Evolutionary conservation across 1,140 invertebrate species (phyloP).

Genomic region (Drosophila pruinosa): DNA sequence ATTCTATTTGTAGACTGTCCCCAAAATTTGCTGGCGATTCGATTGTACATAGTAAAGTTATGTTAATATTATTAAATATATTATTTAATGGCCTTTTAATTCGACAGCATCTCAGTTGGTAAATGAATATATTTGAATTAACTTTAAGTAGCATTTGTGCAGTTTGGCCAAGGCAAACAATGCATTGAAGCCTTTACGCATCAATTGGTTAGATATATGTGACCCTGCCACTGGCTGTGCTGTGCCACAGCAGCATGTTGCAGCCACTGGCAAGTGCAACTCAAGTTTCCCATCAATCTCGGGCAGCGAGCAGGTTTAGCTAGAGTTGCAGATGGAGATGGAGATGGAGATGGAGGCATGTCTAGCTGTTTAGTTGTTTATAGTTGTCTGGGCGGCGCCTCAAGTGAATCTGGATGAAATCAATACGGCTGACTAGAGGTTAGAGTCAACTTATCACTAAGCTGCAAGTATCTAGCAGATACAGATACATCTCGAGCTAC

Average conservation of each 20-base stretch:
- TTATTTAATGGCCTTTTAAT: too few relatives aligned
- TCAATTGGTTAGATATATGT: slow-evolving; percentile 21
- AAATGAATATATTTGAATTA: too few relatives aligned
- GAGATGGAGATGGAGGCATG: not conserved
- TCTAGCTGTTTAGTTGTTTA: not conserved
- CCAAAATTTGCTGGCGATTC: too few relatives aligned
- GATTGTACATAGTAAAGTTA: too few relatives aligned
- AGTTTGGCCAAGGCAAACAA: not conserved
- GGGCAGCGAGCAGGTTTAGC: slow-evolving; percentile 15
- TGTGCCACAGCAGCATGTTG: too few relatives aligned
- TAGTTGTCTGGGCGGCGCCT: not conserved
- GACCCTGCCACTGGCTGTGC: not conserved
- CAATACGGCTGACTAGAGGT: slow-evolving; percentile 25
- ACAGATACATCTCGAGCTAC: not conserved
- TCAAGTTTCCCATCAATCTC: slow-evolving; percentile 28
- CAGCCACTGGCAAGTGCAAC: slow-evolving; percentile 10
- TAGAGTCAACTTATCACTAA: slow-evolving; percentile 5
- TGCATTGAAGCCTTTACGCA: slow-evolving; percentile 23
- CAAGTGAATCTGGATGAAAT: slow-evolving; percentile 24
- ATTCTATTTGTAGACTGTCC: too few relatives aligned
- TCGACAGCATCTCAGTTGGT: too few relatives aligned
- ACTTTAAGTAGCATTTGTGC: too few relatives aligned
- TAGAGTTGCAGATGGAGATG: too few relatives aligned
- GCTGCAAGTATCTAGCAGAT: not conserved
- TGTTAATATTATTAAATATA: too few relatives aligned